These are phyloP conservation scores for Limnothrissa miodon DNA, from an alignment of 2,113 vertebrate genomes.

Conservation along the genomic window DNA sequence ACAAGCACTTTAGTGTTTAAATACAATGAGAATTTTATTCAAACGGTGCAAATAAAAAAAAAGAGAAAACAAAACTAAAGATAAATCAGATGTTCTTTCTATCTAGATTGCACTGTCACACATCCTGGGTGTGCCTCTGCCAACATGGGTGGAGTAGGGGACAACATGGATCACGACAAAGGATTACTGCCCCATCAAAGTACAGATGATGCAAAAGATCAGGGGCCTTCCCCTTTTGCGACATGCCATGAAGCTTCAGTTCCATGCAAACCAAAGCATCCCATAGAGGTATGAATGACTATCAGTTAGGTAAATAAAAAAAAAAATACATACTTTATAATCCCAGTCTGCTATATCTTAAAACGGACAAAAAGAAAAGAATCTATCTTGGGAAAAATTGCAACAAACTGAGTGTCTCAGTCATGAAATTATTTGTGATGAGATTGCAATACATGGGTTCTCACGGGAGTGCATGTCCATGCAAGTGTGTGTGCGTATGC, in stretches of 20 bases:
- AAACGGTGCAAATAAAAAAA: slow-evolving; percentile 75
- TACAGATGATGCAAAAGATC: slow-evolving; percentile 62
- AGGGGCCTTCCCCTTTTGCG: slow-evolving; percentile 53
- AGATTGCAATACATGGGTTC: neutral
- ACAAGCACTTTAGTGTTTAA: slow-evolving; percentile 54
- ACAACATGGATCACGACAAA: slow-evolving; percentile 41
- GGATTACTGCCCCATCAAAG: slow-evolving; percentile 49
- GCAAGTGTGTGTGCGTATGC: neutral
- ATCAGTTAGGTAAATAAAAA: slow-evolving; percentile 56
- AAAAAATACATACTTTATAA: slow-evolving; percentile 61
- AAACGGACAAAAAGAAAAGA: slow-evolving; percentile 48
- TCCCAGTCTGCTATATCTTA: slow-evolving; percentile 44
- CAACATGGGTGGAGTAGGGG: neutral
- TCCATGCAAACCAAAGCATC: slow-evolving; percentile 61
- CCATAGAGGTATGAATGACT: slow-evolving; percentile 44
- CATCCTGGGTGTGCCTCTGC: slow-evolving; percentile 59
- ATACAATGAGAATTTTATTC: slow-evolving; percentile 79
- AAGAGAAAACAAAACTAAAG: slow-evolving; percentile 43
- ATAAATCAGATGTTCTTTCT: slow-evolving; percentile 71
- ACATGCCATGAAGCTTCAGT: slow-evolving; percentile 71
- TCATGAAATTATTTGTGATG: neutral
- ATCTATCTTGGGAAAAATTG: neutral
- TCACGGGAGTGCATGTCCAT: neutral
- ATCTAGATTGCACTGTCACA: slow-evolving; percentile 69
- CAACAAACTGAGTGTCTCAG: neutral